phyloP scores from a whole-genome alignment of 2,888 invertebrate species.

The Ptychoptera contaminata region DNA sequence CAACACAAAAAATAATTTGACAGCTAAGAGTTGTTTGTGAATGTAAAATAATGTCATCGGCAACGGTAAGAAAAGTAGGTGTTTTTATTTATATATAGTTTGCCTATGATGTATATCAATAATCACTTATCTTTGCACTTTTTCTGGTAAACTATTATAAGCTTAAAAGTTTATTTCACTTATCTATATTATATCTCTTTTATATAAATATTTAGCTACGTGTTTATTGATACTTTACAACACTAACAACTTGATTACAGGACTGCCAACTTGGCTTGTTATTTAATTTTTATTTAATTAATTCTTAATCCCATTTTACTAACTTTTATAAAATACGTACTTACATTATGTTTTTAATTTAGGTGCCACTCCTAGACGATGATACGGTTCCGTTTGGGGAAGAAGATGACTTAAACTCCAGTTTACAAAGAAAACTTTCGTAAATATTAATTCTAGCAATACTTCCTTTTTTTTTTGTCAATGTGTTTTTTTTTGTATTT shows the following conservation, averaged over 20 bases:
- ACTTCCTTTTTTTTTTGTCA: no score
- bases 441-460: neutral
- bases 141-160: neutral
- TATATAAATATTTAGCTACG: neutral
- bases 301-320: neutral
- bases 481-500: no score
- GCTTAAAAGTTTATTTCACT: neutral
- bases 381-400: slow-evolving; percentile 79
- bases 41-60: slow-evolving; percentile 22
- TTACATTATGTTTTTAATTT: slow-evolving; percentile 35
- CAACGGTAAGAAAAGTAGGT: slow-evolving; percentile 32
- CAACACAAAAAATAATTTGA: no score
- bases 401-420: slow-evolving; percentile 44
- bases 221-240: no score
- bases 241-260: neutral
- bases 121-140: slow-evolving; percentile 1
- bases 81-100: no score
- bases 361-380: slow-evolving; percentile 76
- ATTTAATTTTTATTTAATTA: no score
- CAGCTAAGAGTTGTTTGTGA: no score
- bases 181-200: neutral
- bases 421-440: slow-evolving; percentile 6
- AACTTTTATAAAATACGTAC: no score
- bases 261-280: no score
- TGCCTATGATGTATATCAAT: slow-evolving; percentile 1